A percentile compares a stretch with the other conserved stretches of the same genome.
Conservation (phyloP, 1,140 invertebrate species). For the Drosophila virilis region DNA sequence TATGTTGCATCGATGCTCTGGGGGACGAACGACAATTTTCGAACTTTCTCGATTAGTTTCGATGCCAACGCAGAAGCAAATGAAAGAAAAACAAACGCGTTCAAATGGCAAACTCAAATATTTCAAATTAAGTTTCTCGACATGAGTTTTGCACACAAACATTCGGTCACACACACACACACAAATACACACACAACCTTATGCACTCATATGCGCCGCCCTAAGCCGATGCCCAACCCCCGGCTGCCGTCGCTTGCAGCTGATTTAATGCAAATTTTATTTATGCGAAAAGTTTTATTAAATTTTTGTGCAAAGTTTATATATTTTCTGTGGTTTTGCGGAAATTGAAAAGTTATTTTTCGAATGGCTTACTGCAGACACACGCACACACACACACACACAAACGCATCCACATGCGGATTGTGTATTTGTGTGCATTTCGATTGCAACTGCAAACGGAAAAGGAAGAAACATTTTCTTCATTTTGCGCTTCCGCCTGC, state of each 20-base stretch:
- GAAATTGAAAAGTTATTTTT: conserved; percentile 83
- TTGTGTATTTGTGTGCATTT: conserved; percentile 29
- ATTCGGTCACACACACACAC: conserved; percentile 20
- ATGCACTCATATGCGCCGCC: conserved; percentile 57
- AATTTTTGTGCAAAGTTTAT: conserved; percentile 83
- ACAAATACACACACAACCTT: conserved; percentile 21
- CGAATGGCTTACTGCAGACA: conserved; percentile 70
- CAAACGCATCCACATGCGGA: conserved; percentile 10
- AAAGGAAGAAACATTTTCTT: conserved; percentile 81
- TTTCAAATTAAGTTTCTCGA: conserved; percentile 83
- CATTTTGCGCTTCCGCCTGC: conserved; percentile 71
- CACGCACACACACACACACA: conserved; percentile 37
- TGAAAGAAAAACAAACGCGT: conserved; percentile 63
- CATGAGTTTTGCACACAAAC: conserved; percentile 74
- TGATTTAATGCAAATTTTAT: conserved; percentile 83
- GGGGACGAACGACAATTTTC: conserved; percentile 61
- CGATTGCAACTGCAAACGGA: conserved; percentile 67
- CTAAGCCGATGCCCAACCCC: conserved; percentile 2
- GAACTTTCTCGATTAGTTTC: conserved; percentile 82
- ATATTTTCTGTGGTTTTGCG: conserved; percentile 83
- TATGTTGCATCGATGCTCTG: conserved; percentile 50
- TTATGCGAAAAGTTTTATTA: conserved; percentile 83
- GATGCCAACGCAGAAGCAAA: conserved; percentile 54
- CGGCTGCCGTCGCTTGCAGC: conserved; percentile 67
- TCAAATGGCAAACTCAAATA: conserved; percentile 80